phyloP scores from a whole-genome alignment of 2,888 invertebrate species.

The Lapara coniferarum region DNA sequence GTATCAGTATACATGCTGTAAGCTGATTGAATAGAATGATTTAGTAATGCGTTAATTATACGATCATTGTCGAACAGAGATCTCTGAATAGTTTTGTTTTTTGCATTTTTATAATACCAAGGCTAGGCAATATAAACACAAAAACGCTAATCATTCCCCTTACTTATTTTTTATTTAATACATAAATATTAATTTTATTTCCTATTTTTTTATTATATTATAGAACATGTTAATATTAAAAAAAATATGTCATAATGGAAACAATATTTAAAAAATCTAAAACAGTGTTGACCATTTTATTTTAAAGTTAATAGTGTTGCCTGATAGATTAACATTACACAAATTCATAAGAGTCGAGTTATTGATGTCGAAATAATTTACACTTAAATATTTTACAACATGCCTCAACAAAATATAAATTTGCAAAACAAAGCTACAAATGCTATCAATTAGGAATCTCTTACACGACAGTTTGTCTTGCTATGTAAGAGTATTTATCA shows the following conservation, averaged over 20 bases:
- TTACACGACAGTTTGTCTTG: slow-evolving; percentile 10
- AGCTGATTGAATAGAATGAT: background rate
- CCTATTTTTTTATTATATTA: too few relatives aligned
- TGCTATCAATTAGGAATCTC: background rate
- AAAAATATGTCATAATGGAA: background rate
- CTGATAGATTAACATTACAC: background rate
- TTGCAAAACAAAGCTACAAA: background rate
- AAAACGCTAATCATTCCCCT: background rate
- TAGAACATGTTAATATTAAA: too few relatives aligned
- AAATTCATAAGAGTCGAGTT: background rate
- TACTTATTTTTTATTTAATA: too few relatives aligned
- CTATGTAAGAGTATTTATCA: slow-evolving; percentile 41
- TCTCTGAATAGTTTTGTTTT: background rate
- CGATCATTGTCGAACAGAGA: background rate
- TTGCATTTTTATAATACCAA: background rate
- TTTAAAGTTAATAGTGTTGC: too few relatives aligned
- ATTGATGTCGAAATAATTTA: background rate
- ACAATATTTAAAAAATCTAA: too few relatives aligned
- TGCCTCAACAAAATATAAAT: too few relatives aligned
- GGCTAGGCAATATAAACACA: background rate
- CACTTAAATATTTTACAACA: too few relatives aligned
- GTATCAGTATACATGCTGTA: background rate
- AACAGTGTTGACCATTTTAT: too few relatives aligned
- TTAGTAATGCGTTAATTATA: background rate
- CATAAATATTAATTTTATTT: too few relatives aligned